Base-by-base conservation (phyloP, 2,888 invertebrate genomes). In the Ennomos quercinarius region DNA sequence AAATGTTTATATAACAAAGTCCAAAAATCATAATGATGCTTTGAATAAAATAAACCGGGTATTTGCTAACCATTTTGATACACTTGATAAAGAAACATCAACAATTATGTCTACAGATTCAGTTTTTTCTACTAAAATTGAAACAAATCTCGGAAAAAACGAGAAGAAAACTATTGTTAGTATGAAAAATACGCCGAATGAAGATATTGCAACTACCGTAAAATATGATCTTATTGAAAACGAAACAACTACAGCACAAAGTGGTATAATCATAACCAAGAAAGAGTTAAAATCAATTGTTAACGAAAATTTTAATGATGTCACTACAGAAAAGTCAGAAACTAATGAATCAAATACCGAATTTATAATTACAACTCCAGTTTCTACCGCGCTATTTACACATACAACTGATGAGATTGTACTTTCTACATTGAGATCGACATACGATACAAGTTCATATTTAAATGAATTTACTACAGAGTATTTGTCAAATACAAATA, bases 31-130 rank as follows among this genome's bases (percentile, higher is more conserved):
- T 39, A 42, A 42, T 35, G 4, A n/a, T 9, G 35, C 37, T 8
- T 46, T 13, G 17, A 37, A 51, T 13, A 39, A 37, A 12, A 46
- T 47, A 1, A 51, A 46, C 37, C 35, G 6, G 48, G 1, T 10
- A 42, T 39, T 13, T 46, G 12, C 39, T 42, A 9, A 50, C 27
- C 5, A 41, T 42, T 11, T 12, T 8, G 49, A 49, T 9, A 50
- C 36, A 8, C 36, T 42, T 42, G 9, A 10, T n/a, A 36, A 10
- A 12, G 6, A 8, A 3, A 12, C 4, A 13, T 6, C 48, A 34
- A 48, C 9, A 12, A 9, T n/a, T n/a, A n/a, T 9, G 12, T 10
- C 2, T 13, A 27, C 27, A 27, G 36, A 45, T 35, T 9, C 36
- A 11, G 10, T 2, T 34, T 9, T n/a, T 0, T 6, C 34, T 5